A percentile compares a stretch with the other conserved stretches of the same genome.
Conservation (phyloP, 2,113 vertebrate genomes). For the Tichodroma muraria region DNA sequence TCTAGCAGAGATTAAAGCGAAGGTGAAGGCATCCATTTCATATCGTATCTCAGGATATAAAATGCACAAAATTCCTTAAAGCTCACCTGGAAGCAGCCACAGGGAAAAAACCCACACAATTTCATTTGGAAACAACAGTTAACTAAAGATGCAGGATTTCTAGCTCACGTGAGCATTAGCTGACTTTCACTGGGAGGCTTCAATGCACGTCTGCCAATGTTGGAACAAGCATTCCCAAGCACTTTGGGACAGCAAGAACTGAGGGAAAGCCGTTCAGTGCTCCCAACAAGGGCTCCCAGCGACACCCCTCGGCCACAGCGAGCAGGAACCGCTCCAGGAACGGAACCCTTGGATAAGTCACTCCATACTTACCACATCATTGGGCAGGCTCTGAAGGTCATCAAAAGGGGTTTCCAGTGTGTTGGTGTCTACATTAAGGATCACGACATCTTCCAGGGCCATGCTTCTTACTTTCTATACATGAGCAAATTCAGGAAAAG, state of each 20-base stretch:
- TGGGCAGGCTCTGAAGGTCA: constrained; percentile 93
- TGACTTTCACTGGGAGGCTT: background rate
- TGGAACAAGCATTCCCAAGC: background rate
- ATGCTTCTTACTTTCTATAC: constrained; percentile 87
- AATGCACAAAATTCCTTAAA: background rate
- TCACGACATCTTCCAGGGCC: constrained; percentile 82
- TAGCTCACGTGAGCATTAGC: background rate
- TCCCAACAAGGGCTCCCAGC: fast-evolving
- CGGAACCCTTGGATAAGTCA: background rate
- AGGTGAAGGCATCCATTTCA: background rate
- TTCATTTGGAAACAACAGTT: background rate
- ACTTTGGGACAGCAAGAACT: background rate
- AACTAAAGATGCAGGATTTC: background rate
- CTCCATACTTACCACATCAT: constrained; percentile 84
- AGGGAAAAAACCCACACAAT: background rate
- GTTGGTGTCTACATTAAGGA: constrained; percentile 97
- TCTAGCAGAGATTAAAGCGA: background rate
- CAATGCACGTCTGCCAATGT: background rate
- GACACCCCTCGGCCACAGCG: background rate
- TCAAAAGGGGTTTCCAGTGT: constrained; percentile 93
- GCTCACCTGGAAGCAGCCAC: background rate
- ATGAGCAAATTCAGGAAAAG: background rate
- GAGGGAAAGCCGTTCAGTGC: background rate
- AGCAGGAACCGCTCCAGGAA: background rate
- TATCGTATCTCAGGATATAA: background rate